Evolutionary conservation across 2,113 vertebrate genomes (phyloP), one percentile per base, ranked within the genome.

Genomic region (Panthera uncia): DNA sequence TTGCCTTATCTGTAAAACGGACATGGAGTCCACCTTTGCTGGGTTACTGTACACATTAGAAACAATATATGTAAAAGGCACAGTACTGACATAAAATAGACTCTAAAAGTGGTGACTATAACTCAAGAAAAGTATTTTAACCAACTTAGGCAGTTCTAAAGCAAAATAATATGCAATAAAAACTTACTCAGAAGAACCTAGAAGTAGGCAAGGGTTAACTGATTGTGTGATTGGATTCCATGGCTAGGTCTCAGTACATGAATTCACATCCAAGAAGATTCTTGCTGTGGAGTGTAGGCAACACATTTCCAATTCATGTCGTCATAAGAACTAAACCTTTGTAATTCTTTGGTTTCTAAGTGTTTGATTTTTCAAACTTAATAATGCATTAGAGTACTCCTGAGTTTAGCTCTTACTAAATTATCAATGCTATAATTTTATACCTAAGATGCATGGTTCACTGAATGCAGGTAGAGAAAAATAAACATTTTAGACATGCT

Each of bases 351-450:
- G 81, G 84, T 92, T 96, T 92, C 88, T 93, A 33, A 89, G 81
- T 97, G 80, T 97, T 94, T 97, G 78, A 94, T 89, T 95, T 97
- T 93, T 96, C 50, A 95, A 4, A n/a, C 73, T 97, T 87, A 97
- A 97, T 97, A 97, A 98, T 96, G 83, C 80, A 96, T 94, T 95
- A 95, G 89, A 86, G 48, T 68, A 74, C 63, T 91, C 90, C 89
- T 94, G 93, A 95, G 82, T 86, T 97, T 95, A 96, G 82, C 63
- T 87, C 38, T 74, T 80, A 48, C 61, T 98, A 80, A 98, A 97
- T 95, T 97, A 95, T 96, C 94, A 94, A 97, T 93, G 69, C 13
- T 73, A 33, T 80, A 82, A 87, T 73, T 97, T 96, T 96, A 89
- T 87, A 96, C 63, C 82, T 91, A 27, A 96, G 57, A 94, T 93